These are phyloP conservation scores for Columba livia DNA, from an alignment of 2,113 vertebrate species.

Conservation along the genomic window DNA sequence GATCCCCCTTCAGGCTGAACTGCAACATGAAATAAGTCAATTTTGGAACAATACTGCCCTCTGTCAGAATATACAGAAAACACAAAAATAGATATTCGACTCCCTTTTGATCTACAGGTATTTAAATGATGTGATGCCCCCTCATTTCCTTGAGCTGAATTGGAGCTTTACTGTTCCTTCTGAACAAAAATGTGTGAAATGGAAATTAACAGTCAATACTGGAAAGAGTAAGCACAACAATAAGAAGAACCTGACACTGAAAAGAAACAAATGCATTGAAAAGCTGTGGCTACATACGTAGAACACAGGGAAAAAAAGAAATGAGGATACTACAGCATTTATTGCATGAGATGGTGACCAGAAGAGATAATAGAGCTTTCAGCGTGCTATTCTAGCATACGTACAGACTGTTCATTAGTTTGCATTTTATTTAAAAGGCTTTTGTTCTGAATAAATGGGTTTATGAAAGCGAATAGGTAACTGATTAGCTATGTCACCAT, in stretches of 20 bases:
- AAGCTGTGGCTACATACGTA: neutral
- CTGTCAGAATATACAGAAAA: constrained; percentile 6
- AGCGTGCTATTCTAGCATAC: neutral
- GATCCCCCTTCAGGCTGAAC: neutral
- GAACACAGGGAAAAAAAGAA: neutral
- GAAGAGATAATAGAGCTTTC: neutral
- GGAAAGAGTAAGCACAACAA: neutral
- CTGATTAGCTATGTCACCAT: neutral
- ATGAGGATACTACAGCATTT: neutral
- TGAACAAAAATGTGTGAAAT: neutral
- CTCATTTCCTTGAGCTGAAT: neutral
- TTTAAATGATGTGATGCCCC: neutral
- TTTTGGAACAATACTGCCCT: constrained; percentile 54
- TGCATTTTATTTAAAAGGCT: neutral
- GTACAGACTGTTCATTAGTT: neutral
- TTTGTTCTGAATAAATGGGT: neutral
- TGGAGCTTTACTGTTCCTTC: neutral
- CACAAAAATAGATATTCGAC: neutral
- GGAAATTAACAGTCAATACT: neutral
- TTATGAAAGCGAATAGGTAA: neutral
- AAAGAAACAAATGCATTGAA: neutral
- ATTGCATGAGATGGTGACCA: neutral
- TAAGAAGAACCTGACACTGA: neutral
- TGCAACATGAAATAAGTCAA: neutral
- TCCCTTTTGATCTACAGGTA: neutral